Base-by-base conservation (phyloP, 2,797 vertebrate species). In the Malacoctenus gilli region DNA sequence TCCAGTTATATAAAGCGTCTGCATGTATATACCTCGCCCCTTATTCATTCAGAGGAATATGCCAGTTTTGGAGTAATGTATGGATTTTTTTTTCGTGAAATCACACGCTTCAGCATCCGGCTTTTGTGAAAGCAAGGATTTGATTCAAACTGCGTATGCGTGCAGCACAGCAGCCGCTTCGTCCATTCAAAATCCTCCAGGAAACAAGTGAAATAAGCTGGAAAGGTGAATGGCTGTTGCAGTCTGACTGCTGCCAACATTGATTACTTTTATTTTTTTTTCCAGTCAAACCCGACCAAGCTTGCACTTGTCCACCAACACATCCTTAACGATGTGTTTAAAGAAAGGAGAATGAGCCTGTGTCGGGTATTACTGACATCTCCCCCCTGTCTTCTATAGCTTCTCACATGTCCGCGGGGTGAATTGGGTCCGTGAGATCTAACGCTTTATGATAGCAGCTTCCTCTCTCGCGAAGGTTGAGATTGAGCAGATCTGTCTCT, bases 401-500 rank as follows among this genome's bases (percentile, higher is more conserved):
- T 38, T 49, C 12, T 14, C 63, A 13, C 35, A 49, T 44, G 9
- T 53, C 41, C 35, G 2, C 16, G 44, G 50, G 36, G 38, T 6
- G 43, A 41, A 39, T 53, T 56, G 38, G 18, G 47, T 59, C 12
- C 2, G 34, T 9, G 13, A 74, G 54, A 31, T 65, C 53, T 52
- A 52, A 41, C 38, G 49, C 35, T 72, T 60, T 46, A 53, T 46
- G 36, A 59, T 19, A 12, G 16, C 9, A 25, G 22, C 16, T 47
- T n/a, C n/a, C 25, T 28, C 25, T 50, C 41, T 36, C 28, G 21
- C 40, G 6, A 16, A 18, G 3, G 56, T 51, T 61, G 12, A 67
- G 60, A 72, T 71, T 54, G 54, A 75, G 42, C 35, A 20, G 25
- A 61, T 72, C 48, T 35, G 35, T 72, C 57, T 64, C 23, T n/a